Percentiles rank a stretch among this genome's conserved stretches.
These are phyloP conservation scores for Macaria liturata DNA, from an alignment of 2,888 invertebrate genomes.

Conservation along the genomic window DNA sequence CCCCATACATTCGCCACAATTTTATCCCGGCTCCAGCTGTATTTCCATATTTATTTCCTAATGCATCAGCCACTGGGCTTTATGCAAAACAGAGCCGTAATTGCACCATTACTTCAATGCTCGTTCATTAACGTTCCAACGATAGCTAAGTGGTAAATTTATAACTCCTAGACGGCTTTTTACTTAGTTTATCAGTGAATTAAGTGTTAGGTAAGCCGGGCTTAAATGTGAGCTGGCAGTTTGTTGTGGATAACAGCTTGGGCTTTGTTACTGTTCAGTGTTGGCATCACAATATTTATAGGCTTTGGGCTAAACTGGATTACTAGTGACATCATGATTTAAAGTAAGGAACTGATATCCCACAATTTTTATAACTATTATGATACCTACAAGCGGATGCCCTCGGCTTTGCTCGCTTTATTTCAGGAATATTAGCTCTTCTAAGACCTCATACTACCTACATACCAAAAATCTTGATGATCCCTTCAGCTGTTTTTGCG, in stretches of 20 bases:
- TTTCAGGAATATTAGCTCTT: too few relatives aligned
- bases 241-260: slow-evolving; percentile 1
- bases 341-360: too few relatives aligned
- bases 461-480: too few relatives aligned
- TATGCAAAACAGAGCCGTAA: slow-evolving; percentile 59
- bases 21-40: slow-evolving; percentile 1
- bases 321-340: too few relatives aligned
- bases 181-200: slow-evolving; percentile 27
- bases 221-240: slow-evolving; percentile 5
- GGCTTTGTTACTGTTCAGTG: not conserved
- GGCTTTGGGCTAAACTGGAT: too few relatives aligned
- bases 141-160: slow-evolving; percentile 43
- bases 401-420: too few relatives aligned
- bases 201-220: slow-evolving; percentile 19
- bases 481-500: too few relatives aligned
- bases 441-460: too few relatives aligned
- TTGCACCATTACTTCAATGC: slow-evolving; percentile 58
- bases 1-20: not conserved
- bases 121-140: slow-evolving; percentile 58
- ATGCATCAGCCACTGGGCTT: slow-evolving; percentile 52
- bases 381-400: too few relatives aligned
- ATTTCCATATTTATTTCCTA: slow-evolving; percentile 30
- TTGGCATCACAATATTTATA: too few relatives aligned
- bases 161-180: slow-evolving; percentile 26
- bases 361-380: too few relatives aligned